These are phyloP conservation scores for Rutpela maculata DNA, from an alignment of 2,888 invertebrate species.

Conservation along the genomic window DNA sequence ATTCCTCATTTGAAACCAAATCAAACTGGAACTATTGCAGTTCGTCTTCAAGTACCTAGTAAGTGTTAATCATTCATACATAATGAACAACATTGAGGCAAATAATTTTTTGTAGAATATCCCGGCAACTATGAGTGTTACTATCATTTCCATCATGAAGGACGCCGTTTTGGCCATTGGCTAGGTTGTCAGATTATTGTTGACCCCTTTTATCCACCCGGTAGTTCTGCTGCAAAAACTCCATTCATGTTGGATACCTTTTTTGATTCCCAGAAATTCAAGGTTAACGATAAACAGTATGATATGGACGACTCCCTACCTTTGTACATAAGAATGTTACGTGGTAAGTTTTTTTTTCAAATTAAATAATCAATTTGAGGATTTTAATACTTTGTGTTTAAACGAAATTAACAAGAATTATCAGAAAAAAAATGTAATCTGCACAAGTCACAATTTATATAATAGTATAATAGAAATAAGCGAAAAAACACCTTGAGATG, in stretches of 20 bases:
- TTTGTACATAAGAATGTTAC: slow-evolving; percentile 40
- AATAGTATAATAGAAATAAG: no score
- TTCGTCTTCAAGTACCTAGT: slow-evolving; percentile 71
- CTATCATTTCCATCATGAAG: slow-evolving; percentile 73
- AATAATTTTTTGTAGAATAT: slow-evolving; percentile 60
- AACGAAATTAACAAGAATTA: no score
- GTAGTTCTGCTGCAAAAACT: slow-evolving; percentile 58
- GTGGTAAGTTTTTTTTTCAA: slow-evolving; percentile 31
- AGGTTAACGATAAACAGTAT: slow-evolving; percentile 5
- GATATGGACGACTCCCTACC: slow-evolving; percentile 17
- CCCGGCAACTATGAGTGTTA: slow-evolving; percentile 73
- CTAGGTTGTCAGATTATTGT: slow-evolving; percentile 71
- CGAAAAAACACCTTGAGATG: no score
- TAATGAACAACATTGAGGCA: not conserved
- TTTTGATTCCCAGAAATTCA: slow-evolving; percentile 25
- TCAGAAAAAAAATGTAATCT: no score
- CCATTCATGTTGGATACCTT: slow-evolving; percentile 37
- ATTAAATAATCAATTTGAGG: no score
- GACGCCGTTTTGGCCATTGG: slow-evolving; percentile 73
- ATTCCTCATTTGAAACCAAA: slow-evolving; percentile 71
- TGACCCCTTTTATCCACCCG: slow-evolving; percentile 62
- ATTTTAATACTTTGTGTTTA: no score
- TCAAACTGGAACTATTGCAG: slow-evolving; percentile 68
- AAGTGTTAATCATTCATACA: slow-evolving; percentile 51
- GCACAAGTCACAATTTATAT: no score